These are phyloP conservation scores for Lophura nycthemera DNA, from an alignment of 2,113 vertebrate species.

Conservation along the genomic window DNA sequence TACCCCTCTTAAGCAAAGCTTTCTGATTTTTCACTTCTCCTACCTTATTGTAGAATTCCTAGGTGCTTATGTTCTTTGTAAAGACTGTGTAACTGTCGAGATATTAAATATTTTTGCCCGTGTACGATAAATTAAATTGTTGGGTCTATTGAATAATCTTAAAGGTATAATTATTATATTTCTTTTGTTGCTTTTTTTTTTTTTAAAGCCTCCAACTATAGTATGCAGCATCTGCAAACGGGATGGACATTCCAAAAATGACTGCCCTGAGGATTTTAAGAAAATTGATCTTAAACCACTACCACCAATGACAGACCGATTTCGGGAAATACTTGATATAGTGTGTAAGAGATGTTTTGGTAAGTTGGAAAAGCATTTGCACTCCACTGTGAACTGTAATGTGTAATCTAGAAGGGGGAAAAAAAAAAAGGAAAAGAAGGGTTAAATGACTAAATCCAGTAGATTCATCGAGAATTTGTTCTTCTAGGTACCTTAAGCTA, in stretches of 20 bases:
- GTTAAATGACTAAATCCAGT: not conserved
- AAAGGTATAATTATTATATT: not conserved
- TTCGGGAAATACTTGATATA: conserved; percentile 92
- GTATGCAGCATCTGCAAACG: conserved; percentile 99
- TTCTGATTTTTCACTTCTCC: not conserved
- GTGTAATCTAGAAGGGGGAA: not conserved
- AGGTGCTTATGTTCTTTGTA: not conserved
- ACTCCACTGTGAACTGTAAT: not conserved
- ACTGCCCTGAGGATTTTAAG: conserved; percentile 98
- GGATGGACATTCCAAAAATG: conserved; percentile 96
- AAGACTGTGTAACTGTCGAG: not conserved
- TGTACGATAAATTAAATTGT: not conserved
- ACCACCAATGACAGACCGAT: conserved; percentile 91
- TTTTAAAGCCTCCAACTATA: conserved; percentile 90
- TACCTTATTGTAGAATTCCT: not conserved
- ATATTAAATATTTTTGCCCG: not conserved
- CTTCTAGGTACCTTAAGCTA: not conserved
- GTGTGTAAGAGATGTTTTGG: conserved; percentile 94
- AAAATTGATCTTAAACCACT: conserved; percentile 96
- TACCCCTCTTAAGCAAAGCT: not conserved
- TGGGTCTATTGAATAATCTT: not conserved
- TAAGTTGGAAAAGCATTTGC: conserved; percentile 67
- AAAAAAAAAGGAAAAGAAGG: too few relatives aligned
- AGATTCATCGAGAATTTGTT: not conserved
- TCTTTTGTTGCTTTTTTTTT: not conserved